Percentiles rank a stretch among this genome's conserved stretches.
These are phyloP conservation scores for Dermatemys mawii DNA, from an alignment of 2,113 vertebrate genomes.

Conservation along the genomic window DNA sequence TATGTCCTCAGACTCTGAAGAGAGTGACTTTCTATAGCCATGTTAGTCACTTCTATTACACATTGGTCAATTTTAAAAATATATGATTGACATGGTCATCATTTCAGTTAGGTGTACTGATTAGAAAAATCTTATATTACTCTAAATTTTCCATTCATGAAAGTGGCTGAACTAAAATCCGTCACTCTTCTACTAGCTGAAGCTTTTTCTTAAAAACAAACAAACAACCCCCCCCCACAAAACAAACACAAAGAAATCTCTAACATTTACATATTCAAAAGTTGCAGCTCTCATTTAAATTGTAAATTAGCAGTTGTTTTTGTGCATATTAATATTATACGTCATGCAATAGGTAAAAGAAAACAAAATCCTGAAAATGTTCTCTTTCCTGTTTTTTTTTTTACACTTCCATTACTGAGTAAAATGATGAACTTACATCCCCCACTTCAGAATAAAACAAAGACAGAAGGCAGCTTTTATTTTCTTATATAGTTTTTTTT, in stretches of 20 bases:
- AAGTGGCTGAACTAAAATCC: neutral
- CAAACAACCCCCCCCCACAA: neutral
- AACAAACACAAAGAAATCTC: neutral
- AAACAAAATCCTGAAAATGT: neutral
- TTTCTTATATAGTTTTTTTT: slow-evolving; percentile 78
- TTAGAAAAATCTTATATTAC: neutral
- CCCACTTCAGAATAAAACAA: neutral
- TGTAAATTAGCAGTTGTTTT: neutral
- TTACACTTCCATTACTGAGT: neutral
- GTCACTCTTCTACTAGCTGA: neutral
- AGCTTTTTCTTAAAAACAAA: neutral
- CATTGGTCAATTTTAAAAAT: neutral
- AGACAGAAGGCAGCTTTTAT: slow-evolving; percentile 20
- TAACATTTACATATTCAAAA: neutral
- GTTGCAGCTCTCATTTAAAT: slow-evolving; percentile 39
- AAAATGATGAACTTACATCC: neutral
- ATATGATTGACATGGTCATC: neutral
- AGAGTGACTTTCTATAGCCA: neutral
- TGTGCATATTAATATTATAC: neutral
- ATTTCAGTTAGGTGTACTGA: neutral
- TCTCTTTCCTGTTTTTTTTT: neutral
- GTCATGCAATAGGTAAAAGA: neutral
- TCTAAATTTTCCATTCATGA: neutral
- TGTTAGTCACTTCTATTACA: neutral
- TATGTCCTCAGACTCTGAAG: neutral